Conservation (phyloP, 2,888 invertebrate genomes). For the Globia sparganii region DNA sequence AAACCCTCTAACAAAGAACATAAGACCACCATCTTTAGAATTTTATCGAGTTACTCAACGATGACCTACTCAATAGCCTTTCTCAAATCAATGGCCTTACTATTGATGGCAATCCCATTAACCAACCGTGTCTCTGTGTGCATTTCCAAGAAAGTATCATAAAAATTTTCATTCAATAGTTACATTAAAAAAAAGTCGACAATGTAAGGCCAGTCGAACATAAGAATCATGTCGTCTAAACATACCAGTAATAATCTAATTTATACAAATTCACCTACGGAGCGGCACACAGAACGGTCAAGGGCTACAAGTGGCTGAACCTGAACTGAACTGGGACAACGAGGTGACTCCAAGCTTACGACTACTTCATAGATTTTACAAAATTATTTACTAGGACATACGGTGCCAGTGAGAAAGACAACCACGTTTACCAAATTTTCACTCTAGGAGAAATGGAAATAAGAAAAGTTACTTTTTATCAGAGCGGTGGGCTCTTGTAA, state of each 20-base stretch:
- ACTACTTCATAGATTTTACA: conserved; percentile 64
- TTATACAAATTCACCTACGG: conserved; percentile 66
- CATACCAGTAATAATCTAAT: conserved; percentile 54
- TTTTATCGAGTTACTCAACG: not conserved
- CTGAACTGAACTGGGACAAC: conserved; percentile 54
- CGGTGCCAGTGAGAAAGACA: conserved; percentile 14
- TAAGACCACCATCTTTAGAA: not conserved
- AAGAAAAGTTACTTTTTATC: not conserved
- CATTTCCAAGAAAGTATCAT: not conserved
- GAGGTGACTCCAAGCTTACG: conserved; percentile 67
- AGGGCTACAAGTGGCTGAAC: conserved; percentile 54
- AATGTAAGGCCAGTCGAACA: not conserved
- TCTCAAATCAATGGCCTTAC: not conserved
- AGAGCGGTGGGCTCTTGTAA: not conserved
- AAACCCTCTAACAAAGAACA: not conserved
- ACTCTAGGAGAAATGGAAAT: not conserved
- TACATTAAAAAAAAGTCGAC: too few species aligned
- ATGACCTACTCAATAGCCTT: not conserved
- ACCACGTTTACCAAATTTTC: not conserved
- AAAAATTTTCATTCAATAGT: not conserved
- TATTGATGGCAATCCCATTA: not conserved
- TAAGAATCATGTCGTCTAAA: conserved; percentile 33
- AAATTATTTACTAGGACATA: conserved; percentile 52
- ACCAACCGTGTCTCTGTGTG: not conserved
- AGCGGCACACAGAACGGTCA: conserved; percentile 66